Evolutionary conservation across 2,113 vertebrate genomes (phyloP), one percentile per base, ranked within the genome.

Genomic region (Bos javanicus): DNA sequence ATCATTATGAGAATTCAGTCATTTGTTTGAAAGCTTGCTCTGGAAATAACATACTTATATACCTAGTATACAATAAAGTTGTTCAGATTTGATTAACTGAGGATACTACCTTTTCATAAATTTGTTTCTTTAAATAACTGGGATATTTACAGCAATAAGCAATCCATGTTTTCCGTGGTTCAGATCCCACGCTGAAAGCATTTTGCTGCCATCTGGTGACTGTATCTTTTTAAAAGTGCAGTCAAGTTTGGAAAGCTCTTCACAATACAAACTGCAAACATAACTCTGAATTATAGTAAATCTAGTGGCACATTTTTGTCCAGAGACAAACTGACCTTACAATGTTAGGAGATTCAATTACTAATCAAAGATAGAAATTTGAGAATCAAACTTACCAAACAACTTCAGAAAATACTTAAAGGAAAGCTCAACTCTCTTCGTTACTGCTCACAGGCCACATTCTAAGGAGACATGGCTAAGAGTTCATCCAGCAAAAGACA

Each of bases 121-220:
- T 91, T 39, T 91, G n/a, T 91, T 86, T 91, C 43, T 96, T 43
- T 80, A 76, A 95, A 74, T 57, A 21, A 95, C 74, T 56, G 28
- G 78, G 59, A 74, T 33, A 80, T 62, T 82, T 74, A 74, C 33
- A n/a, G 8, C 16, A 26, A 19, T 39, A 76, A 30, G 62, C 52
- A 87, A 46, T 13, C 26, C 7, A 50, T 10, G 50, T 71, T 6
- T 26, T 48, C 15, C 8, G 10, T 14, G 16, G 10, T 59, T 84
- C 2, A 1, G 78, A 74, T 67, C 59, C 56, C n/a, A 54, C 1
- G 6, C 39, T 62, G 28, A 50, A 87, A 56, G 80, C 30, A 46
- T 67, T 94, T 82, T 33, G n/a, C 30, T 90, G 96, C 90, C 97
- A 94, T 80, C 97, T 96, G 80, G 71, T 94, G 97, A 62, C 28